Base-by-base conservation (phyloP, 2,797 vertebrate species). In the Cephalopachus bancanus region DNA sequence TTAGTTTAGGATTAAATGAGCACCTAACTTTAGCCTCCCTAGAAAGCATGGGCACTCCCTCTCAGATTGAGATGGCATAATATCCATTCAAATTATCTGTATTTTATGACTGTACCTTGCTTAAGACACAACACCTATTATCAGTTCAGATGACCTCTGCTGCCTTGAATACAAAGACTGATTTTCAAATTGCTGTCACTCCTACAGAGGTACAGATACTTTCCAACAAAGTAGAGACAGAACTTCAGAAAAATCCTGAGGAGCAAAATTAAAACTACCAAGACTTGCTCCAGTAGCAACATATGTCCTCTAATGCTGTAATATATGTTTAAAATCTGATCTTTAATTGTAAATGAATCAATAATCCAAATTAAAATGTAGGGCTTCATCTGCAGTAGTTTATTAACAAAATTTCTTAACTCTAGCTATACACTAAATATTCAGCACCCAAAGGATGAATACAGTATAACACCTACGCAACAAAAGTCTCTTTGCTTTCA, bases 191-290 rank as follows among this genome's bases (percentile, higher is more conserved):
- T 88, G 67, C 80, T 87, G 80, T 92, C 91, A 94, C 78, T 81
- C 55, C 89, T 94, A 59, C 51, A 83, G 85, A 96, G 72, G 53
- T 64, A 72, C 69, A 78, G 89, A 95, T 83, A 95, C 83, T 92
- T 94, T 93, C 76, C 53, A 96, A 93, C 60, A 55, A 85, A 89
- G 79, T 15, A 83, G 74, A 67, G 69, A 83, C 10, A 88, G 91
- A 95, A 91, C 60, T 88, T 91, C n/a, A 90, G 30, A 95, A 97
- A 97, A 95, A 83, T 67, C 22, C 78, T 96, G 65, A 93, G 33
- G 37, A 95, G 55, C 44, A 20, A 91, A 85, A 75, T 88, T 88
- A 93, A 86, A 95, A 94, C 49, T 78, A 95, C 22, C 10, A 96
- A 92, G 59, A 91, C 78, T 84, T 83, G 57, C 57, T 84, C 71